These are phyloP conservation scores for Dorcus hopei DNA, from an alignment of 2,888 invertebrate genomes.

Conservation along the genomic window DNA sequence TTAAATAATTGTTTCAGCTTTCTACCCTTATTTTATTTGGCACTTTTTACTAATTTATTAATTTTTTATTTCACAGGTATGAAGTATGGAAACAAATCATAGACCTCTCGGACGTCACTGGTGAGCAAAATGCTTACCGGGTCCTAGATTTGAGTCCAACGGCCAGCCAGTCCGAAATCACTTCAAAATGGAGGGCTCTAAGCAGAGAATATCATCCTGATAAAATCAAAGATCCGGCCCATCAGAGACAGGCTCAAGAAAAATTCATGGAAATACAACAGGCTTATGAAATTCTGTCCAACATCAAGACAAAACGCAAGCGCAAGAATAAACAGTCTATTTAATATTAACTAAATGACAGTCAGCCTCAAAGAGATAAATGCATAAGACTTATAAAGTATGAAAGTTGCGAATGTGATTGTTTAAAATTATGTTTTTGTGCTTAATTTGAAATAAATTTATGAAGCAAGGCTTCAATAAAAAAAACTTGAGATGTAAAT, in stretches of 20 bases:
- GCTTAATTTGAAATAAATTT: no score
- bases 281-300: slow-evolving; percentile 86
- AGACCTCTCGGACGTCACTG: slow-evolving; percentile 83
- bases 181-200: slow-evolving; percentile 73
- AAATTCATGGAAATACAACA: slow-evolving; percentile 91
- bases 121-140: slow-evolving; percentile 85
- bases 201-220: slow-evolving; percentile 90
- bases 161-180: slow-evolving; percentile 83
- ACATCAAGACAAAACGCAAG: slow-evolving; percentile 72
- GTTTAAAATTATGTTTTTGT: no score
- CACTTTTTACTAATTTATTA: background rate
- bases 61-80: slow-evolving; percentile 41
- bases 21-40: background rate
- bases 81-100: slow-evolving; percentile 85
- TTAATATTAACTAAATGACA: background rate
- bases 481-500: no score
- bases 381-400: no score
- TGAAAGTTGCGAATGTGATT: no score
- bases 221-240: slow-evolving; percentile 72
- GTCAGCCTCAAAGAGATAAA: no score
- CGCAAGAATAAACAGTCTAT: slow-evolving; percentile 68
- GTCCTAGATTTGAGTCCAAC: slow-evolving; percentile 76
- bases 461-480: no score
- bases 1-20: no score
- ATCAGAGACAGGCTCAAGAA: slow-evolving; percentile 72